Base-by-base conservation (phyloP, 1,140 invertebrate genomes). In the Drosophila neocordata region DNA sequence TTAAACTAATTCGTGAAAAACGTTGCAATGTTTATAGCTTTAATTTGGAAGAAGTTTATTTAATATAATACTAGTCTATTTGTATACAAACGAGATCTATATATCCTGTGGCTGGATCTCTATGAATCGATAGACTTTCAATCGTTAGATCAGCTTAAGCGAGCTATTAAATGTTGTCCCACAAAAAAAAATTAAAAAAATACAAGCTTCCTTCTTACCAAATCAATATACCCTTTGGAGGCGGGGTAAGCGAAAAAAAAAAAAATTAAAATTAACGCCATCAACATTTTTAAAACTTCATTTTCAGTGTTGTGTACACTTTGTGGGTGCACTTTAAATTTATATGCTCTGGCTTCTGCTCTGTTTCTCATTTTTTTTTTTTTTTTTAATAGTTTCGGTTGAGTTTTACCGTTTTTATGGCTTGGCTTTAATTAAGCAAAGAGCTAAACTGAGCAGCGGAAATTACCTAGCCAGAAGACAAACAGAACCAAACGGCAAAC, bases 371-470 rank as follows among this genome's bases (percentile, higher is more conserved):
- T 12, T 15, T 18, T 3, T 31, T 31, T 31, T 31, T 31, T 20
- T 48, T 48, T 48, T 48, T 48, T 48, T 48, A 20, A 48, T 48
- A 48, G 41, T 48, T 48, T 48, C 41, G 3, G 41, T 48, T 48
- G 15, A 44, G 41, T 44, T 44, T 44, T 44, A 31, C 41, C 24
- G 12, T 18, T 31, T 34, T 58, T 7, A 20, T 51, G 24, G 38
- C n/a, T 53, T 55, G 68, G 52, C 81, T 80, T 84, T 84, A 81
- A 84, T 85, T 84, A 84, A 68, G 72, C 52, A 20, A 51, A 27
- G 31, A 62, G 55, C 62, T 65, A 81, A 77, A 48, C 73, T 55
- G 65, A 56, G 44, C 27, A 13, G 22, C 62, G 35, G 59, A 67
- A 69, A 63, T 61, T 55, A 61, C 65, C 35, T 63, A 34, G 65